Percentiles rank a stretch among this genome's conserved stretches.
phyloP scores from a whole-genome alignment of 1,140 invertebrate genomes.

The Pemphigus obesinymphae region DNA sequence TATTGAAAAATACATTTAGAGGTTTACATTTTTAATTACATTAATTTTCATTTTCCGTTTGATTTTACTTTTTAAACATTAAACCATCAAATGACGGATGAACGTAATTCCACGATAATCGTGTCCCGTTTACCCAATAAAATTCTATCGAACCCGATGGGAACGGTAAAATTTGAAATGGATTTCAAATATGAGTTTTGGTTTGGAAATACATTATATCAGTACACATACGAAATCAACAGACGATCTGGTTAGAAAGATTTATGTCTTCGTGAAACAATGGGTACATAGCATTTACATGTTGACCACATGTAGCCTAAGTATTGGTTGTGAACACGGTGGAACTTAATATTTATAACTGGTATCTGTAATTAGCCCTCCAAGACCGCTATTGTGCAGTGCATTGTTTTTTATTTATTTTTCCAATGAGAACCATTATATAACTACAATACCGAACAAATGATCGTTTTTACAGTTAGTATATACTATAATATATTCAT shows the following conservation, averaged over 20 bases:
- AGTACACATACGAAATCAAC: not conserved
- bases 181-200: not conserved
- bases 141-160: too few species aligned
- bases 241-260: not conserved
- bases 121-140: too few species aligned
- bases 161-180: not conserved
- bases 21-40: too few species aligned
- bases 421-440: not conserved
- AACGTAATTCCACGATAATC: too few species aligned
- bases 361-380: constrained; percentile 13
- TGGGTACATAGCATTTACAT: constrained; percentile 12
- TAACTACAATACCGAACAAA: not conserved
- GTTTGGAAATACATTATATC: not conserved
- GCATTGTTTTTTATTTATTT: not conserved
- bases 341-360: constrained; percentile 26
- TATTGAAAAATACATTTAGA: too few species aligned
- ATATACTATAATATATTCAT: not conserved
- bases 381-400: not conserved
- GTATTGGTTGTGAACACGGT: not conserved
- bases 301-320: not conserved
- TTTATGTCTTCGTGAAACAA: constrained; percentile 8
- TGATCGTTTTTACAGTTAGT: not conserved
- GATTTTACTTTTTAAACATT: too few species aligned
- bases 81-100: too few species aligned
- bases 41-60: too few species aligned